These are phyloP conservation scores for Pseudorhombus dupliciocellatus DNA, from an alignment of 2,113 vertebrate species.

Conservation along the genomic window DNA sequence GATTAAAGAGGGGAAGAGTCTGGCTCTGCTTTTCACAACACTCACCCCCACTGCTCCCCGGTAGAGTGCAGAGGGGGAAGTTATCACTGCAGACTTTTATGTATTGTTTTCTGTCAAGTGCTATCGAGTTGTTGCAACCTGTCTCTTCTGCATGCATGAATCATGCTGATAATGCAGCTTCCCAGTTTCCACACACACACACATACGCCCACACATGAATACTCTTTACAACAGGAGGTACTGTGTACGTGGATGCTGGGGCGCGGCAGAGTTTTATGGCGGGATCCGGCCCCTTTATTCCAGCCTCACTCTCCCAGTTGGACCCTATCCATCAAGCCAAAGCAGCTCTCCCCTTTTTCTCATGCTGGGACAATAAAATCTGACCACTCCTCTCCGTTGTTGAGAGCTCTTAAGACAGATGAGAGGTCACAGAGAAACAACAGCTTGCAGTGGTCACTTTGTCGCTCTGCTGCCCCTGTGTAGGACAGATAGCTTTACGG, in stretches of 20 bases:
- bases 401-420: constrained; percentile 62
- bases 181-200: constrained; percentile 18
- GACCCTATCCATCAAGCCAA: constrained; percentile 70
- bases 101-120: constrained; percentile 15
- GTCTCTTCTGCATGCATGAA: constrained; percentile 53
- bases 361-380: constrained; percentile 74
- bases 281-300: constrained; percentile 59
- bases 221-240: constrained; percentile 12
- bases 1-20: constrained; percentile 52
- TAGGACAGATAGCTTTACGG: constrained; percentile 5
- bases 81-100: not conserved
- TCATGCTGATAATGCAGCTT: constrained; percentile 29
- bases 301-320: constrained; percentile 64
- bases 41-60: constrained; percentile 10
- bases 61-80: constrained; percentile 4
- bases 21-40: constrained; percentile 14
- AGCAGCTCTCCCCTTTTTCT: constrained; percentile 62
- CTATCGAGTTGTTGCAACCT: constrained; percentile 44
- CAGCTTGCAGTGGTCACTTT: constrained; percentile 33
- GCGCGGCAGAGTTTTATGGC: constrained; percentile 55
- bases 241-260: constrained; percentile 22
- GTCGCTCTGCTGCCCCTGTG: constrained; percentile 6
- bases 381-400: constrained; percentile 66
- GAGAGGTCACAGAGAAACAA: constrained; percentile 57
- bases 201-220: constrained; percentile 4